phyloP scores from a whole-genome alignment of 2,888 invertebrate species.

The Polylopha cassiicola region DNA sequence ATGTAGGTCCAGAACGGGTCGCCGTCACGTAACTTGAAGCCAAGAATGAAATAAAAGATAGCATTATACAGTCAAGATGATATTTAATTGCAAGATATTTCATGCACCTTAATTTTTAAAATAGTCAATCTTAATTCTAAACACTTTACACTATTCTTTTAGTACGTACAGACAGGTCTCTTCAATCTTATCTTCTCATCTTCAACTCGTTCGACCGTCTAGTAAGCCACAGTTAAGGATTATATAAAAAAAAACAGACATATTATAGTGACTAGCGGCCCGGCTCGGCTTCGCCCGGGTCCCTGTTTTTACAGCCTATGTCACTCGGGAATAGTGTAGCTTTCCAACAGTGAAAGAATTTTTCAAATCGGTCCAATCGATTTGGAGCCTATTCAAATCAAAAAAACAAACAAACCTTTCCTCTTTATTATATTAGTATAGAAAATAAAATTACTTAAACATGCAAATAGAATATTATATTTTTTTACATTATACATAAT shows the following conservation, averaged over 20 bases:
- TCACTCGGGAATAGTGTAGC: too few species aligned
- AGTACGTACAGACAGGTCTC: conserved; percentile 5
- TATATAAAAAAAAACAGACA: conserved; percentile 22
- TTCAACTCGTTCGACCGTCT: conserved; percentile 69
- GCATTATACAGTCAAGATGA: conserved; percentile 15
- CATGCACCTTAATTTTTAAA: conserved; percentile 15
- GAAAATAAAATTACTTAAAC: too few species aligned
- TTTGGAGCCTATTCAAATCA: not conserved
- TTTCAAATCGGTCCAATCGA: not conserved
- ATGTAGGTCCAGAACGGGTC: too few species aligned
- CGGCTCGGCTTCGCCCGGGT: too few species aligned
- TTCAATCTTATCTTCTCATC: conserved; percentile 54
- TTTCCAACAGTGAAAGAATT: too few species aligned
- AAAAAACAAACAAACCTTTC: too few species aligned
- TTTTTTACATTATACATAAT: not conserved
- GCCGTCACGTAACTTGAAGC: too few species aligned
- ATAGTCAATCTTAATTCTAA: conserved; percentile 6
- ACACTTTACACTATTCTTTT: conserved; percentile 3
- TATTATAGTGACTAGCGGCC: too few species aligned
- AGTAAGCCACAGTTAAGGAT: conserved; percentile 54
- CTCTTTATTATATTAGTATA: too few species aligned
- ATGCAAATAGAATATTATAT: too few species aligned
- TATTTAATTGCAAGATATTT: conserved; percentile 18
- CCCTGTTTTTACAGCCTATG: too few species aligned
- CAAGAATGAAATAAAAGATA: too few species aligned